These are phyloP conservation scores for Cygnus buccinator DNA, from an alignment of 2,113 vertebrate species.

Conservation along the genomic window DNA sequence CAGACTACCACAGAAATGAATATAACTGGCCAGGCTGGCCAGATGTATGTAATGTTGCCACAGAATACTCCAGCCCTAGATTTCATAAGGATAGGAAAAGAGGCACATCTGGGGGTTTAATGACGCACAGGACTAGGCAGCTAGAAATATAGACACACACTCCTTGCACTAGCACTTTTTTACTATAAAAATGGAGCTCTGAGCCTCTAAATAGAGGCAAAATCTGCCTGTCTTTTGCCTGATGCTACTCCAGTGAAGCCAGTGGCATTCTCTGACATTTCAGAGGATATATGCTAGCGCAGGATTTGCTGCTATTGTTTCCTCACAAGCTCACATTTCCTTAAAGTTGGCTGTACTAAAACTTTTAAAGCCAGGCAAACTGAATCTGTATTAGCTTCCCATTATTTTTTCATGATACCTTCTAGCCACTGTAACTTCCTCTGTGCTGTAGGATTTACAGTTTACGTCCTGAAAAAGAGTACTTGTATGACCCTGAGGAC, in stretches of 20 bases:
- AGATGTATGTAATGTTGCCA: neutral
- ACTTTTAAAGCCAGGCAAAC: slow-evolving; percentile 64
- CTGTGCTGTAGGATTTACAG: slow-evolving; percentile 61
- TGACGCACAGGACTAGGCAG: neutral
- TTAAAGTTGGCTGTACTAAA: slow-evolving; percentile 17
- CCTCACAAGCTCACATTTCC: slow-evolving; percentile 27
- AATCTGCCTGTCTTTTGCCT: neutral
- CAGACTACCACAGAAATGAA: neutral
- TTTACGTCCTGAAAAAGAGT: slow-evolving; percentile 57
- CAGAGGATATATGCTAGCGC: neutral
- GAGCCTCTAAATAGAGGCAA: neutral
- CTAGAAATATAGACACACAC: neutral
- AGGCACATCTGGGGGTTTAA: neutral
- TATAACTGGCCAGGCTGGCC: neutral
- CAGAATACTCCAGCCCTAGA: neutral
- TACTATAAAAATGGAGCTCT: neutral
- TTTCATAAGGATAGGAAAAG: neutral
- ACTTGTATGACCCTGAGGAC: slow-evolving; percentile 24
- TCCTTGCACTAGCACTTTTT: neutral
- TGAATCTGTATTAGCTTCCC: slow-evolving; percentile 64
- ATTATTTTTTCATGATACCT: slow-evolving; percentile 71
- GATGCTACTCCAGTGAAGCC: neutral
- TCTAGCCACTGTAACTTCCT: slow-evolving; percentile 49
- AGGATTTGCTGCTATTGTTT: slow-evolving; percentile 27
- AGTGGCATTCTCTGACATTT: neutral